Percentiles rank a stretch among this genome's conserved stretches.
Conservation (phyloP, 2,888 invertebrate species). For the Drosophila melanosoma region DNA sequence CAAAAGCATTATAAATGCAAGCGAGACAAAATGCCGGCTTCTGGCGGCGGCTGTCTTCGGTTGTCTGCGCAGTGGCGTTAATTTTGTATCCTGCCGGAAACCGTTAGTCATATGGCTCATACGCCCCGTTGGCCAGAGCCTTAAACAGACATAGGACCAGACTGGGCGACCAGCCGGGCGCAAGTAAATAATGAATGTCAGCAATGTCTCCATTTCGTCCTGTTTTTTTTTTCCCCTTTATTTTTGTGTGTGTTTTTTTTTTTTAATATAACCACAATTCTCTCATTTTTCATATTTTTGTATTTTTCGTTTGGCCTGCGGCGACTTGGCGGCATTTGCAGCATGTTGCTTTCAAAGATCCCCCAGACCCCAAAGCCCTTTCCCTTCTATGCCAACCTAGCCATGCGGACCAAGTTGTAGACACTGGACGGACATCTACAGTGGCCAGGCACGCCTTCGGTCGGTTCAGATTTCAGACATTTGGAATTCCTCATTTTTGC, state of each 20-base stretch:
- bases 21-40: conserved; percentile 23
- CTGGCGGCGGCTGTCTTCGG: not conserved
- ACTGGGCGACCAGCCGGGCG: conserved; percentile 27
- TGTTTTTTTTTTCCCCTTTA: conserved; percentile 1
- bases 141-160: conserved; percentile 4
- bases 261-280: conserved; percentile 43
- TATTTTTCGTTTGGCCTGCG: conserved; percentile 47
- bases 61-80: conserved; percentile 42
- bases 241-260: conserved; percentile 14
- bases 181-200: conserved; percentile 71
- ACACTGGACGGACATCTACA: conserved; percentile 35
- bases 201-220: conserved; percentile 37
- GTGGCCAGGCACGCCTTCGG: conserved; percentile 26
- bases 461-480: conserved; percentile 52
- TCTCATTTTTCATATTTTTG: conserved; percentile 34
- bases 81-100: conserved; percentile 59
- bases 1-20: conserved; percentile 69
- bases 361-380: not conserved
- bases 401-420: conserved; percentile 15
- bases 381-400: not conserved
- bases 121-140: conserved; percentile 61
- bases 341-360: conserved; percentile 42
- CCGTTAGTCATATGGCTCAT: conserved; percentile 60
- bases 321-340: conserved; percentile 56
- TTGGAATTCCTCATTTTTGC: conserved; percentile 29